These are phyloP conservation scores for Erythrocercus mccallii DNA, from an alignment of 2,113 vertebrate genomes.

Conservation along the genomic window DNA sequence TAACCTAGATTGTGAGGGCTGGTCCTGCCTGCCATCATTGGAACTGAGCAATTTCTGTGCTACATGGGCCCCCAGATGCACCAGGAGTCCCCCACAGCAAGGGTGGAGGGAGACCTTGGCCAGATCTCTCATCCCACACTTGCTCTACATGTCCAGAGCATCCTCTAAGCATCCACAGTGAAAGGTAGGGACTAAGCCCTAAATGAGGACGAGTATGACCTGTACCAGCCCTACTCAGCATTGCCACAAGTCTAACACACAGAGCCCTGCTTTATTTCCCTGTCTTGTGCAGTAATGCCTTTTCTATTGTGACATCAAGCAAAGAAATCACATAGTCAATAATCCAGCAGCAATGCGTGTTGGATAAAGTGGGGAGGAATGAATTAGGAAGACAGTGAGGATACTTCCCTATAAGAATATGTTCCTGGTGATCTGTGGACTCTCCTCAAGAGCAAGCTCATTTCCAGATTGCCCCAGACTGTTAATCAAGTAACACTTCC, in stretches of 20 bases:
- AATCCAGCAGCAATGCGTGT: not conserved
- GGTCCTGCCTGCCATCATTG: not conserved
- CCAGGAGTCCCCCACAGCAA: not conserved
- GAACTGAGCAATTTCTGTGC: not conserved
- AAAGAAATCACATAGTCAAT: slow-evolving; percentile 13
- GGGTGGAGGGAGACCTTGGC: not conserved
- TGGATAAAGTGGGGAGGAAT: not conserved
- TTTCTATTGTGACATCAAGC: not conserved
- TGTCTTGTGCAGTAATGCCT: not conserved
- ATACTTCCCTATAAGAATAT: not conserved
- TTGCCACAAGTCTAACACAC: not conserved
- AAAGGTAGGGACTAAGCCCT: not conserved
- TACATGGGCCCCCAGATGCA: fast-evolving
- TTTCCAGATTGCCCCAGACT: not conserved
- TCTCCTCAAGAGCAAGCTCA: not conserved
- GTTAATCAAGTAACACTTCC: not conserved
- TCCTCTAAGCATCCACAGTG: not conserved
- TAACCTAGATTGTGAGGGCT: not conserved
- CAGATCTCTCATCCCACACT: not conserved
- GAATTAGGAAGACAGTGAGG: not conserved
- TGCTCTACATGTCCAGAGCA: not conserved
- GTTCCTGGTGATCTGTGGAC: not conserved
- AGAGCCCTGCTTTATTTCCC: not conserved
- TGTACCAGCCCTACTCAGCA: not conserved
- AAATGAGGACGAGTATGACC: not conserved